These are phyloP conservation scores for Limnephilus marmoratus DNA, from an alignment of 2,888 invertebrate genomes.

Conservation along the genomic window DNA sequence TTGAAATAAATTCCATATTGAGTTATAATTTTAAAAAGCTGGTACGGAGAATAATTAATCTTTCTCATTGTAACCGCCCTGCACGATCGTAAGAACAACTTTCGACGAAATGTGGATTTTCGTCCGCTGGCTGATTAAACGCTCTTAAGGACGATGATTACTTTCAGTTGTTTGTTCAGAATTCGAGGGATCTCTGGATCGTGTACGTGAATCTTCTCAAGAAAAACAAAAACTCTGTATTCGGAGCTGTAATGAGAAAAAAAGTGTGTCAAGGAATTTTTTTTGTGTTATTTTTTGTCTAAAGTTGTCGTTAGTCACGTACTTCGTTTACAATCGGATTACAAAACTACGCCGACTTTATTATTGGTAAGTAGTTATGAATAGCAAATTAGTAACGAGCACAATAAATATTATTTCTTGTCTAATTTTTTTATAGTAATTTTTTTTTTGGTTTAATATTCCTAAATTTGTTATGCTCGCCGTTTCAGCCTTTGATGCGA, in stretches of 20 bases:
- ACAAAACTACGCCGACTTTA: neutral
- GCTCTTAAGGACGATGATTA: neutral
- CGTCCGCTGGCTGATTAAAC: too few species aligned
- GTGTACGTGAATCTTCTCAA: neutral
- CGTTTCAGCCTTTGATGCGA: too few species aligned
- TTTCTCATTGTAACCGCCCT: too few species aligned
- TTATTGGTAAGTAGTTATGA: neutral
- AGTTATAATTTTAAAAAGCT: too few species aligned
- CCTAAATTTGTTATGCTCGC: too few species aligned
- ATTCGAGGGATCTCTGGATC: neutral
- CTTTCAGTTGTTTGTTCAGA: neutral
- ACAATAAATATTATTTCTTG: neutral
- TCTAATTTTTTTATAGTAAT: too few species aligned
- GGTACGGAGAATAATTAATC: too few species aligned
- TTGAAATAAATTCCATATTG: too few species aligned
- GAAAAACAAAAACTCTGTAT: neutral
- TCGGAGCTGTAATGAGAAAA: neutral
- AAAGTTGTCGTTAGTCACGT: neutral
- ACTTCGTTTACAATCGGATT: neutral
- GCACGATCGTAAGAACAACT: too few species aligned
- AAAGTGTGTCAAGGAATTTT: neutral
- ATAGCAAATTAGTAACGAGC: neutral
- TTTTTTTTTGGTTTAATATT: neutral
- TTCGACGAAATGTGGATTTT: too few species aligned
- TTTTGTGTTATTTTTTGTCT: neutral